Base-by-base conservation (phyloP, 2,113 vertebrate genomes). In the Thunnus maccoyii region DNA sequence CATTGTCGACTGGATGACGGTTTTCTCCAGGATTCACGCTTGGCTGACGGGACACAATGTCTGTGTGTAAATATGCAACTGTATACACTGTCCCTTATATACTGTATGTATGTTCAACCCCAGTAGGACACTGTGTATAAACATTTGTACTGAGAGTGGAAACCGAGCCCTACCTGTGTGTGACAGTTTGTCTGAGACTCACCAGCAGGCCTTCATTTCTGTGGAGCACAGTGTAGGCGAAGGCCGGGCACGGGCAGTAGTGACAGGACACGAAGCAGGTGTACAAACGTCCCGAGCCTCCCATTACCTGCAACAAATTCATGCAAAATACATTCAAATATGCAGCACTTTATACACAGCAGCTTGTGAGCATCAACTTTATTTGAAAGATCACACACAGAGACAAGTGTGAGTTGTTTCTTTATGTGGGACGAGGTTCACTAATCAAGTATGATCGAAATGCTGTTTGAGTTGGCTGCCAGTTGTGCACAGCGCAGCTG, bases 221-320 rank as follows among this genome's bases (percentile, higher is more conserved):
- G 88, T 94, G 93, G 7, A 99, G 68, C 32, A 99, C 97, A 0
- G 93, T 93, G 88, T 97, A 98, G 1, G 93, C 91, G 50, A 99
- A 99, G 3, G 98, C 97, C 0, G 96, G 98, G 56, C 98, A 99
- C 0, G 96, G 96, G 72, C 98, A 99, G 89, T 96, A 98, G 87
- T 98, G 98, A 82, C 98, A 99, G 85, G 96, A 96, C 18, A 94
- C 86, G 58, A 96, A 96, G 87, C 97, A 99, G 3, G 90, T 96
- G 90, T 99, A 99, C 64, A 94, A 88, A 22, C 91, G 95, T 0
- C 97, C 96, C 0, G 97, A 98, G 68, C 94, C 96, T 51, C 98
- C 97, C 0, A 91, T 88, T 5, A 99, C 97, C 98, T 99, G 92
- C 20, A 86, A 90, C 18, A 84, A 20, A 91, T 30, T 64, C 4